These are phyloP conservation scores for Diplolepis rosae DNA, from an alignment of 2,888 invertebrate species.

Conservation along the genomic window DNA sequence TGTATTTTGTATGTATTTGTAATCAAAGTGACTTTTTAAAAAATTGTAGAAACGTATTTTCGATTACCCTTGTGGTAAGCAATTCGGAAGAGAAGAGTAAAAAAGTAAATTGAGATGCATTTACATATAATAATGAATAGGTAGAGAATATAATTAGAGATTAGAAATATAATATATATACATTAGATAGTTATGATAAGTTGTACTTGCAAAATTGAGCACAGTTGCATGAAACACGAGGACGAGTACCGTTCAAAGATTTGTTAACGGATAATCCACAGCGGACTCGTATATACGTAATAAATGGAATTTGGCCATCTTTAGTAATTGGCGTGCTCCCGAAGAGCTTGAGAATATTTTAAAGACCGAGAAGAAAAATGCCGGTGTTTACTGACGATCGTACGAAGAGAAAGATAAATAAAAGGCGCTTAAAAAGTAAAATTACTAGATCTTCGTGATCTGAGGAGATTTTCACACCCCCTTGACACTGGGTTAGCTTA, in stretches of 20 bases:
- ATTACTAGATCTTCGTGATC: neutral
- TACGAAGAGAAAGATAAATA: neutral
- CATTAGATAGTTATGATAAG: constrained; percentile 6
- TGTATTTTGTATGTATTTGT: constrained; percentile 26
- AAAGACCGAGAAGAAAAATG: constrained; percentile 13
- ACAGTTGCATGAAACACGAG: constrained; percentile 16
- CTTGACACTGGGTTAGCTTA: constrained; percentile 34
- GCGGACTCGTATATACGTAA: constrained; percentile 49
- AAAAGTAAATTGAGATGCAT: neutral
- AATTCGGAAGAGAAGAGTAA: neutral
- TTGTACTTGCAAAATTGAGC: constrained; percentile 16
- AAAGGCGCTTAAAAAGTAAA: neutral
- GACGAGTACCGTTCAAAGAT: constrained; percentile 13
- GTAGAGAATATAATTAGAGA: neutral
- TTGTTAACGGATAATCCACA: constrained; percentile 59
- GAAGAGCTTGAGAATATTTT: constrained; percentile 10
- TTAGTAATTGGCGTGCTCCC: constrained; percentile 53
- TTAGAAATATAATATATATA: neutral
- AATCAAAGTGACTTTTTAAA: neutral
- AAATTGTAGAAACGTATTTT: constrained; percentile 5
- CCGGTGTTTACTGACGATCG: neutral
- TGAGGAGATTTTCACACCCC: neutral
- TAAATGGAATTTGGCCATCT: constrained; percentile 49
- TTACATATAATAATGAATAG: constrained; percentile 4
- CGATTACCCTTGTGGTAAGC: neutral